Evolutionary conservation across 1,140 invertebrate species (phyloP), one percentile per base, ranked within the genome.

Genomic region (Hyposmocoma kahamanoa): DNA sequence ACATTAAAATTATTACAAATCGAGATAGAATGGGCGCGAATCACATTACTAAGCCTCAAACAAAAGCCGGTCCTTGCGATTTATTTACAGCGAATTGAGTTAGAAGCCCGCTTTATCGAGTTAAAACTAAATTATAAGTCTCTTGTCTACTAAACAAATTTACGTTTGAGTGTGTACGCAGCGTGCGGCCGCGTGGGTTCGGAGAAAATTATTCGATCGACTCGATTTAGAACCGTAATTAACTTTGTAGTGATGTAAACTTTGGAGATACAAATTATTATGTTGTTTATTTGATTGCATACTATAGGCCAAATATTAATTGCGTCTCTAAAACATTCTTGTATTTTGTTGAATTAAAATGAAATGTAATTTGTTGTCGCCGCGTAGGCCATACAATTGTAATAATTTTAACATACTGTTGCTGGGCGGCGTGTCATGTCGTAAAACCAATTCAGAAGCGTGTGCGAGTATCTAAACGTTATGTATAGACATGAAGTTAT

Each of bases 1-100:
- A 56, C 68, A 78, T 82, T 79, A 72, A 76, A 78, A 73, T 80
- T 71, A 76, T 82, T 78, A 78, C 76, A 82, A 80, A 79, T 82
- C 68, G 69, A 58, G 52, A 72, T 74, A 61, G 59, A 63, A 81
- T 79, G 69, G 72, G 69, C 58, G 61, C 67, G 68, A 75, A 80
- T 68, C 66, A 60, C 70, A 71, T 73, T 70, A 72, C 49, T 47
- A 43, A 41, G n/a, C 15, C 22, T n/a, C 66, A 69, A 72, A 72
- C 67, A 73, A 71, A 64, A 50, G 38, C 32, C 50, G 45, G 42
- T 62, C 48, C 57, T 36, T 36, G 8, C 17, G 41, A 44, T 59
- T n/a, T 69, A 68, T 70, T 68, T 65, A 59, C 53, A 59, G 43
- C 48, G 50, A 69, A 81, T 81, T 56, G 60, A 68, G 59, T 68